Percentiles rank a stretch among this genome's conserved stretches.
phyloP scores from a whole-genome alignment of 2,113 vertebrate species.

The Dipodomys spectabilis region DNA sequence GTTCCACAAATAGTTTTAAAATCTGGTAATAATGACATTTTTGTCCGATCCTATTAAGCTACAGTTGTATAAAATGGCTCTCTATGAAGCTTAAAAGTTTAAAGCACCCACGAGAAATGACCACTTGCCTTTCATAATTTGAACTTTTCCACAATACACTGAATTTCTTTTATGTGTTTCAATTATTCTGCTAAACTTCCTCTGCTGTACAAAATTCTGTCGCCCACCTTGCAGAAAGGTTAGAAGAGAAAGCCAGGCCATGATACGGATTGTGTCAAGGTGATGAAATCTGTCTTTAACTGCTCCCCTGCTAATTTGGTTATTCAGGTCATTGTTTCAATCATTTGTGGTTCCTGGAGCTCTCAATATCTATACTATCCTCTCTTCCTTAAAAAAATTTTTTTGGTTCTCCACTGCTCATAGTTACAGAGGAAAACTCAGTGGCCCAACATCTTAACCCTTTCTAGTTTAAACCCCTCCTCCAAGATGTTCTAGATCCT shows the following conservation, averaged over 20 bases:
- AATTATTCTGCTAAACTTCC: not conserved
- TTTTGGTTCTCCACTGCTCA: not conserved
- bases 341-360: not conserved
- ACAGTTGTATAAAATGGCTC: not conserved
- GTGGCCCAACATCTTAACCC: fast-evolving
- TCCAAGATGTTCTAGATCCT: not conserved
- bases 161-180: not conserved
- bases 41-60: not conserved
- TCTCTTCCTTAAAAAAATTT: not conserved
- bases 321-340: not conserved
- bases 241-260: not conserved
- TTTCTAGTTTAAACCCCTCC: not conserved
- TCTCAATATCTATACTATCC: not conserved
- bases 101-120: not conserved
- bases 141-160: not conserved
- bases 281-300: not conserved
- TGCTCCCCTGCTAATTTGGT: not conserved
- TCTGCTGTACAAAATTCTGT: not conserved
- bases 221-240: not conserved
- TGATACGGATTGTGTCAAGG: not conserved
- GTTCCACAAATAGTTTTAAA: not conserved
- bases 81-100: not conserved
- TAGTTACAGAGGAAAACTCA: not conserved
- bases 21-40: not conserved
- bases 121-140: not conserved